Base-by-base conservation (phyloP, 1,140 invertebrate genomes). In the Globodera rostochiensis region DNA sequence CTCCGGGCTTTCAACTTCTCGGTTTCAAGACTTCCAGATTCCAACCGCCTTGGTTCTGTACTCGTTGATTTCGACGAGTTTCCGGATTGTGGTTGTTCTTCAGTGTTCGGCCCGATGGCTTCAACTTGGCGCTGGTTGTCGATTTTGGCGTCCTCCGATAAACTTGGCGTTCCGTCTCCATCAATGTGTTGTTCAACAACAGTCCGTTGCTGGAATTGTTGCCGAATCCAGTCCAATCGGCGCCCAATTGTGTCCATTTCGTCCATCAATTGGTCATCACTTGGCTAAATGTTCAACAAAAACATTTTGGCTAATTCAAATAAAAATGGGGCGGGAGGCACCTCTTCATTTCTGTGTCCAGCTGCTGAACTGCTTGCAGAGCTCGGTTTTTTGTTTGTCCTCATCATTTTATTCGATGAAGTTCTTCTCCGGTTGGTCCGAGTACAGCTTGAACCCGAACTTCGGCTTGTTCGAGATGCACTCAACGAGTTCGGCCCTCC, bases 201-300 rank as follows among this genome's bases (percentile, higher is more conserved):
- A 15, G 57, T 64, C 15, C 57, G 57, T 19, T 64, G 57, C 19
- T 64, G 13, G 19, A 78, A 69, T 15, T 78, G 77, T 69, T 69
- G 50, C 77, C 77, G 70, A 45, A 78, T 78, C 77, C 53, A 64
- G 36, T 64, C 77, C 21, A 78, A 45, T 36, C 70, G 46, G 21
- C 69, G 66, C 50, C 25, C 77, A 46, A 78, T 64, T 78, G 53
- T 64, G 70, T 78, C 70, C 77, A 78, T 78, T 69, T 78, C 77
- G 8, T 49, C 0, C 70, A 69, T 53, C 47, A 78, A 50, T 64
- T 66, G 64, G 11, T 78, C 77, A 49, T 78, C 70, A 64, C 57
- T 64, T 64, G 57, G 57, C 57, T 64, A 64, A 64, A 64, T 64
- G 11, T 64, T 64, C 13, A 60, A 53, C 50, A 53, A 53, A n/a